These are phyloP conservation scores for Cynopterus brachyotis DNA, from an alignment of 2,113 vertebrate genomes.

Conservation along the genomic window DNA sequence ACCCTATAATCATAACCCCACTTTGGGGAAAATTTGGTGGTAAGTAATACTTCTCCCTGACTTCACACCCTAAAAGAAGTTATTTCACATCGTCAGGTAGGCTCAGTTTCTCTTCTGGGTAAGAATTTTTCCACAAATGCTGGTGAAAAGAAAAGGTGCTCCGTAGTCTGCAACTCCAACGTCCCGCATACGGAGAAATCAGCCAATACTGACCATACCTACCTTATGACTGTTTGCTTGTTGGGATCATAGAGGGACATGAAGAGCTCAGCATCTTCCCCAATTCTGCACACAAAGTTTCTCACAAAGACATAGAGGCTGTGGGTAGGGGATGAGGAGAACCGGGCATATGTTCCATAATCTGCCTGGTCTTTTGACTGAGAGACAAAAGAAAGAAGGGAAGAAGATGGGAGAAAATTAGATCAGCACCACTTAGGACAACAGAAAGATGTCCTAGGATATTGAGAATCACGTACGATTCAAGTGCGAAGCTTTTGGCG, in stretches of 20 bases:
- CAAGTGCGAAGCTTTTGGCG: not conserved
- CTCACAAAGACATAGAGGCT: constrained; percentile 97
- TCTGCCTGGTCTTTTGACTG: constrained; percentile 93
- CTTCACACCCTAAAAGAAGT: not conserved
- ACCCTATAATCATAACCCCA: not conserved
- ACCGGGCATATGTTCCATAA: constrained; percentile 90
- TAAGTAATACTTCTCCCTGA: not conserved
- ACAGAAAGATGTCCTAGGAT: not conserved
- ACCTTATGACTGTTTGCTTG: constrained; percentile 94
- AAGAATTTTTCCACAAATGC: not conserved
- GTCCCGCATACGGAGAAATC: not conserved
- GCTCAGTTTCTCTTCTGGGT: not conserved
- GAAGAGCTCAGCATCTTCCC: constrained; percentile 97
- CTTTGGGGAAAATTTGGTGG: not conserved
- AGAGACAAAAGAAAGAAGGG: not conserved
- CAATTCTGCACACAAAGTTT: constrained; percentile 98
- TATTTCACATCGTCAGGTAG: not conserved
- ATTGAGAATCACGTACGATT: not conserved
- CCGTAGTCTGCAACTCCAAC: not conserved
- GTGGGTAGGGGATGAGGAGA: constrained; percentile 95
- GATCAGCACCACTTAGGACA: not conserved
- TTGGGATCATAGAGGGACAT: constrained; percentile 97
- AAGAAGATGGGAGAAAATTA: not conserved
- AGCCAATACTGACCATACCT: not conserved
- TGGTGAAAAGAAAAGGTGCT: not conserved